Evolutionary conservation across 2,888 invertebrate species (phyloP), one percentile per base, ranked within the genome.

Genomic region (Drosophila pseudotakahashii): DNA sequence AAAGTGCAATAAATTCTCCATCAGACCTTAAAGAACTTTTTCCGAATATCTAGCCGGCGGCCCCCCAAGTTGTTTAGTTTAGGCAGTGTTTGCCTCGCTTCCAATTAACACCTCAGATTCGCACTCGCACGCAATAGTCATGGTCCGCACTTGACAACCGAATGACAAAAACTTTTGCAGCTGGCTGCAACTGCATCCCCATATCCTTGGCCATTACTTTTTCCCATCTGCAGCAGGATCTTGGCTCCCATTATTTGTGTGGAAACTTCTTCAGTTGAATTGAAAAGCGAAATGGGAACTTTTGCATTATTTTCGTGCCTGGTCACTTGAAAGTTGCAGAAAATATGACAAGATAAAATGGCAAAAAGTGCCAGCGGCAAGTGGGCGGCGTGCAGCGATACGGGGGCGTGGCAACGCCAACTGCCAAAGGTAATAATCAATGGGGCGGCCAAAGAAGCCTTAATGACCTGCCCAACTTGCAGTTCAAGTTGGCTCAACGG

Each of bases 231-330:
- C 1, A 47, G 45, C 39, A 52, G 32, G 37, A 52, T 48, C n/a
- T 37, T 36, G 44, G 59, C 60, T 61, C 37, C 50, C 54, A 58
- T 72, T 74, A 74, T 76, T 81, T 77, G 75, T 78, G 79, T 73
- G 73, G 45, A 81, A 89, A 88, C 62, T 86, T 88, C 78, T 60
- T 57, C 68, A 78, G 78, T 83, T n/a, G n/a, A 89, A 89, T 89
- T 89, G 88, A 89, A 89, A 88, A 75, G 70, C 72, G 68, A 62
- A 80, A 79, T 77, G 78, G 72, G 41, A 82, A 85, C 55, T 80
- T 81, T 68, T 9, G 45, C 73, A 76, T 75, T 75, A 80, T 79
- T 77, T 74, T 76, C 66, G 62, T 70, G 54, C 60, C 55, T 68
- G 66, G 75, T 70, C 71, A 67, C 48, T 72, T 66, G 67, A 71